A percentile compares a stretch with the other conserved stretches of the same genome.
These are phyloP conservation scores for Diachrysia chrysitis DNA, from an alignment of 2,888 invertebrate species.

Conservation along the genomic window DNA sequence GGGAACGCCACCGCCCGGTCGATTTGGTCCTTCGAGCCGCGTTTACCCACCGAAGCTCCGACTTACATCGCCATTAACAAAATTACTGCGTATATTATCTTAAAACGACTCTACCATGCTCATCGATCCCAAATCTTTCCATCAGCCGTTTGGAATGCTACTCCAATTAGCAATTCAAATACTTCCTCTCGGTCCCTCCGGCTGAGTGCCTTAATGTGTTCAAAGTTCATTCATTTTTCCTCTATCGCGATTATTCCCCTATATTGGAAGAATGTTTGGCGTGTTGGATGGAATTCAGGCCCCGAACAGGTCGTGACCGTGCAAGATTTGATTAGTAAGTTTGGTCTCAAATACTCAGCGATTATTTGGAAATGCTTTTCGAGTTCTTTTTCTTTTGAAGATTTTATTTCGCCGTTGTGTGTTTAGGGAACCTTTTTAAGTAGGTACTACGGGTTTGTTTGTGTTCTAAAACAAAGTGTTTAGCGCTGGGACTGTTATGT, in stretches of 20 bases:
- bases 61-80: neutral
- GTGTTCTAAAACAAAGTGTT: neutral
- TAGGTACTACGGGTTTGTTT: neutral
- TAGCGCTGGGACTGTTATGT: neutral
- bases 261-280: constrained; percentile 22
- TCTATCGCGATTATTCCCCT: constrained; percentile 34
- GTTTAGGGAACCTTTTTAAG: neutral
- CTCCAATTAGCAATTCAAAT: constrained; percentile 77
- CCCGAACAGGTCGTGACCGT: constrained; percentile 12
- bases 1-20: no score
- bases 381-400: neutral
- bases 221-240: constrained; percentile 45
- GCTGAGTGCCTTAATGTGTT: constrained; percentile 51
- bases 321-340: constrained; percentile 25
- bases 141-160: constrained; percentile 48
- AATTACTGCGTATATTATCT: neutral
- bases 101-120: constrained; percentile 2
- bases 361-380: neutral
- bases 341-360: neutral
- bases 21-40: neutral
- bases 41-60: neutral
- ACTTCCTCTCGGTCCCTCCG: constrained; percentile 39
- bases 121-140: constrained; percentile 37
- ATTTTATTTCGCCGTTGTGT: neutral
- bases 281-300: constrained; percentile 10